Evolutionary conservation across 1,140 invertebrate species (phyloP), one percentile per base, ranked within the genome.

Genomic region (Atopsyche davidsoni): DNA sequence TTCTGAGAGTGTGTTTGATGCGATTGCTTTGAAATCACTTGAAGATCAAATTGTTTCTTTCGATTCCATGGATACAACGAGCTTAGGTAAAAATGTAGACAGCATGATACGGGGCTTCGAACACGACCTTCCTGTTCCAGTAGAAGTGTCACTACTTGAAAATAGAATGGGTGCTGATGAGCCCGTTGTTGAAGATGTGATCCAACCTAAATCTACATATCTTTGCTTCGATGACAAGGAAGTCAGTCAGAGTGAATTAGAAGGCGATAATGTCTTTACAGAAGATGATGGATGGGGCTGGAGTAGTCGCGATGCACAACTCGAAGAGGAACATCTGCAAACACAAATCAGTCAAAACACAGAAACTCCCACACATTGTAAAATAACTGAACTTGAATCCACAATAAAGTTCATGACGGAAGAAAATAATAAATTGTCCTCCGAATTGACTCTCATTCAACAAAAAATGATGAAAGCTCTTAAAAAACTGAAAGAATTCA

Each of bases 401-500:
- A 19, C 19, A 4, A 25, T 53, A n/a, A 34, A 53, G 36, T 17
- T 6, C 11, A 50, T 58, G 39, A 58, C 28, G 1, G 40, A 47
- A 52, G 59, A 65, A 38, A 74, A 73, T 52, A 58, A 64, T 13
- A 57, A 55, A 23, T 51, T 74, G 3, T 61, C 70, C n/a, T 69
- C 78, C 17, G 82, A 86, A 36, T 68, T 82, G 4, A 73, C 75
- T 49, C 65, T 73, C 3, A 65, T 73, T 21, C 82, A 87, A 60
- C 59, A 76, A 1, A 85, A 85, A 58, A 78, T 79, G 18, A 70
- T 73, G 4, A 87, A 86, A 69, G 73, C 85, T 11, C 67, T 88
- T 51, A 87, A 81, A 59, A 87, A 87, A 64, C 62, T 87, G 1
- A 87, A 87, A 60, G 85, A 87, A 60, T 75, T 85, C 46, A 85